Base-by-base conservation (phyloP, 2,888 invertebrate species). In the Tenthredo amoena region DNA sequence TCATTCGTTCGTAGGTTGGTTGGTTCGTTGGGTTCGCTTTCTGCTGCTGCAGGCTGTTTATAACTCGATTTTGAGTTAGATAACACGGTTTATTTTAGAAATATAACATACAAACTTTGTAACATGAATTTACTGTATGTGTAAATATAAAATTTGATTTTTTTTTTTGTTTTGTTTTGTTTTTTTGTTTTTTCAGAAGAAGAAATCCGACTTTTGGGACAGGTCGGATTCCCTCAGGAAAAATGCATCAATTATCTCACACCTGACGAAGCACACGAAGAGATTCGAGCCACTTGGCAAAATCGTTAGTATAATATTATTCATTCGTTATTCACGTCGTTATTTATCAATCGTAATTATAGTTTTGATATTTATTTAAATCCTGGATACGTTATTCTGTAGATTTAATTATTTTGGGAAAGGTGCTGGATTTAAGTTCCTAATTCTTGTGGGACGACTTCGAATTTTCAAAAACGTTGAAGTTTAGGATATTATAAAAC, bases 211-310 rank as follows among this genome's bases (percentile, higher is more conserved):
- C 95, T 97, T 90, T 92, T 97, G 89, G 94, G 95, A 50, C 94
- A 95, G 88, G 95, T 96, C 84, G 96, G 96, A 37, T 96, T 96
- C 92, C 96, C 96, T 0, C 95, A 95, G 88, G 95, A 96, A 86
- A 96, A 96, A 89, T 98, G 98, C 94, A 96, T 97, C 92, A 97
- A 97, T 94, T 97, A 98, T 93, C 95, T 98, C 91, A 96, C 97
- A 9, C 96, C 97, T 87, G 95, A 95, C 86, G 94, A 95, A 79
- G 94, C 95, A 58, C 95, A 95, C 81, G 97, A 97, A 88, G 97
- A 97, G 91, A 96, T 96, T 18, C 95, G 96, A 88, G 96, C 96
- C 85, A 97, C 97, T 91, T 97, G 97, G 97, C 94, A 94, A 87
- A 94, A 94, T 88, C 91, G 94, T 94, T 89, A 94, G 93, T 91